Base-by-base conservation (phyloP, 2,113 vertebrate genomes). In the Poecilia latipinna region DNA sequence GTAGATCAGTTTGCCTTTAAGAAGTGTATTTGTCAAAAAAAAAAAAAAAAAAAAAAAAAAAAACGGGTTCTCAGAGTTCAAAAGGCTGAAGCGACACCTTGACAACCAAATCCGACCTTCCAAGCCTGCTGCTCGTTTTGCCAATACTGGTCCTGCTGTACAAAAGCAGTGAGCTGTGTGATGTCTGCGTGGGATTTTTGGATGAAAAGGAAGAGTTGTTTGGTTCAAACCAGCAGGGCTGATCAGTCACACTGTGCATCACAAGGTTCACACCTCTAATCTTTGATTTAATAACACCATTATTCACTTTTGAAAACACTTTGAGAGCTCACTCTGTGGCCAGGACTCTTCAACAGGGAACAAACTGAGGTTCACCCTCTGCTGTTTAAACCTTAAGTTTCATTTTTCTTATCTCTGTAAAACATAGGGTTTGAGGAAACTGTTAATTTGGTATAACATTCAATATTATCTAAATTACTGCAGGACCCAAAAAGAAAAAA, bases 1-100 rank as follows among this genome's bases (percentile, higher is more conserved):
- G 44, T 31, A 68, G 61, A 72, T 72, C 77, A 71, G 72, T 80
- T 75, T 48, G 19, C 64, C 79, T 80, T 61, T 86, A 82, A 62
- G 64, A 24, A 70, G 15, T 1, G 11, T 24, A 37, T 82, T 83
- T 57, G 1, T 65, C 64, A 28, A 3, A 33, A 4, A 37, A 37
- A 37, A 35, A 10, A 35, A 37, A 37, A 37, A 35, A 8, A 35
- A 35, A 33, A 8, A 28, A 1, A 28, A 28, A 8, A 7, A 37
- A 28, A 11, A 72, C 83, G 31, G 39, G 44, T 33, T 77, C 62
- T 68, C 70, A 12, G 35, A 15, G 24, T 26, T 42, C 61, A 60
- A 69, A 60, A 54, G 10, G 60, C 51, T 31, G 67, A 79, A 84
- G 66, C 61, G 48, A 69, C 76, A n/a, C 77, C 86, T n/a, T 37